phyloP scores from a whole-genome alignment of 2,797 vertebrate genomes.

The Rousettus madagascariensis region DNA sequence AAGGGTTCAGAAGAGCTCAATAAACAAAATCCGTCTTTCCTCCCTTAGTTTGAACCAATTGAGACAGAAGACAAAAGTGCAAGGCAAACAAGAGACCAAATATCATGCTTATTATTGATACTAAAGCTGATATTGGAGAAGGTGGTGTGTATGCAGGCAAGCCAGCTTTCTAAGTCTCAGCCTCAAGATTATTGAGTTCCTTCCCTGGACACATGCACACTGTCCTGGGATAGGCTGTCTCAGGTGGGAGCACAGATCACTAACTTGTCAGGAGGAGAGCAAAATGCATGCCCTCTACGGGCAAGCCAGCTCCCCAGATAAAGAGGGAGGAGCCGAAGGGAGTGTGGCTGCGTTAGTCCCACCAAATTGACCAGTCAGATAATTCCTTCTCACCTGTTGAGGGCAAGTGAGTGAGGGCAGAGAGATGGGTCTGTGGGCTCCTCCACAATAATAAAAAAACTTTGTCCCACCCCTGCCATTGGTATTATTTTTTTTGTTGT shows the following conservation, averaged over 20 bases:
- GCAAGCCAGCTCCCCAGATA: background rate
- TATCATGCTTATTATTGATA: background rate
- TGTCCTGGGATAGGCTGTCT: background rate
- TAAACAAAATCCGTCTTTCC: background rate
- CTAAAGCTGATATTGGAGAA: background rate
- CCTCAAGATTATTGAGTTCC: background rate
- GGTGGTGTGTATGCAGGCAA: too few relatives aligned
- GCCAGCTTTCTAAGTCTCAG: background rate
- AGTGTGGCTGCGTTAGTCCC: fast-evolving
- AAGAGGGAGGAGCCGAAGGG: background rate
- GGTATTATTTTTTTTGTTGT: background rate
- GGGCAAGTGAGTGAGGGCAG: background rate
- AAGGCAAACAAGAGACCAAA: background rate
- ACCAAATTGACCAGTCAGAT: background rate
- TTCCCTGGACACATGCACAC: background rate
- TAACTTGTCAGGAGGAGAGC: background rate
- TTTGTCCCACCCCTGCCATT: too few relatives aligned
- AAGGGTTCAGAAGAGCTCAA: background rate
- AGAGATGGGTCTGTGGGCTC: background rate
- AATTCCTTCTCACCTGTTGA: background rate
- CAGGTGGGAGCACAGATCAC: fast-evolving
- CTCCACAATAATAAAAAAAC: background rate
- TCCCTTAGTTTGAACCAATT: background rate
- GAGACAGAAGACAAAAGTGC: background rate
- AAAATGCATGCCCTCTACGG: background rate